Evolutionary conservation across 1,140 invertebrate species (phyloP).

Genomic region (Drosophila nigromelanica): DNA sequence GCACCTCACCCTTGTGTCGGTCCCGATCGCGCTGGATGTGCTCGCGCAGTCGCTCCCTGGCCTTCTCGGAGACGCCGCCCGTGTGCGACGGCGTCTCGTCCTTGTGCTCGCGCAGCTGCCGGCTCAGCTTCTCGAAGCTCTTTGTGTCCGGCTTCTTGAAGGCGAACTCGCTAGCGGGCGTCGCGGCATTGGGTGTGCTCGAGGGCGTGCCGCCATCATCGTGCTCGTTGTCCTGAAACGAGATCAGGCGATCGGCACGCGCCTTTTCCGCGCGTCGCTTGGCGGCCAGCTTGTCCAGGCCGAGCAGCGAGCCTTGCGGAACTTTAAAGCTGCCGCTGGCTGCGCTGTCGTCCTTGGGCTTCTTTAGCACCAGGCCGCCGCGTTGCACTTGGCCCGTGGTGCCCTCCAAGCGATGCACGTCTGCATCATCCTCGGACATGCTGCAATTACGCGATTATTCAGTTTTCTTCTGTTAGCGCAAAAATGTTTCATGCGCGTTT

Average conservation of each 20-base stretch:
- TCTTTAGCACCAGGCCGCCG: slow-evolving; percentile 93
- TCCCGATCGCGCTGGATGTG: slow-evolving; percentile 84
- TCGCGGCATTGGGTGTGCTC: slow-evolving; percentile 22
- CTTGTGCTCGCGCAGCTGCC: slow-evolving; percentile 90
- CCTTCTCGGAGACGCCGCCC: slow-evolving; percentile 93
- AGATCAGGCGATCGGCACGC: slow-evolving; percentile 86
- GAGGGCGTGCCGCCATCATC: slow-evolving; percentile 84
- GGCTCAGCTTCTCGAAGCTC: slow-evolving; percentile 84
- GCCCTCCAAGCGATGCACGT: slow-evolving; percentile 92
- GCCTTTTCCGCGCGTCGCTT: slow-evolving; percentile 88
- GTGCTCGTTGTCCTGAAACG: slow-evolving; percentile 87
- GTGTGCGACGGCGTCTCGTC: slow-evolving; percentile 97
- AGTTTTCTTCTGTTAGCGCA: slow-evolving; percentile 36
- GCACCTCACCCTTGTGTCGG: slow-evolving; percentile 47
- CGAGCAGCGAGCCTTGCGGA: slow-evolving; percentile 91
- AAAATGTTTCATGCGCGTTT: slow-evolving; percentile 57
- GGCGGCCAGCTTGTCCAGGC: slow-evolving; percentile 94
- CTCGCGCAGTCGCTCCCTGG: slow-evolving; percentile 88
- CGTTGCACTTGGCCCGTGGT: slow-evolving; percentile 86
- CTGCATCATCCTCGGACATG: slow-evolving; percentile 74
- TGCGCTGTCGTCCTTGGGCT: slow-evolving; percentile 86
- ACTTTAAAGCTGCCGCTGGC: slow-evolving; percentile 88
- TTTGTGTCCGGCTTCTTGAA: slow-evolving; percentile 76
- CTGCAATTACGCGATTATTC: slow-evolving; percentile 14
- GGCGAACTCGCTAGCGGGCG: slow-evolving; percentile 70